Evolutionary conservation across 2,113 vertebrate species (phyloP).

Genomic region (Lucifuga dentata): DNA sequence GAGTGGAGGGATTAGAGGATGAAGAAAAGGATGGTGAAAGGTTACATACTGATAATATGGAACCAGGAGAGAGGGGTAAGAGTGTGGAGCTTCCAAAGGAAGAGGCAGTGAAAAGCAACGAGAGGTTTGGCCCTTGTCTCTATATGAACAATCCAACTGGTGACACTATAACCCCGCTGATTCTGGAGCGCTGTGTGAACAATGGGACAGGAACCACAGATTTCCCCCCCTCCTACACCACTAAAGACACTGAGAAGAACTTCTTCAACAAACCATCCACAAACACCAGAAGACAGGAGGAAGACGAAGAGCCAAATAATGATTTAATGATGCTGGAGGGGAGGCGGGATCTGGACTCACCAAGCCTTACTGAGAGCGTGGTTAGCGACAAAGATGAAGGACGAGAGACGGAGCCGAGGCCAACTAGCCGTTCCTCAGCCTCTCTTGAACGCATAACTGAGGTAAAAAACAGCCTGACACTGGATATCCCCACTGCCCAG

Average conservation of each 20-base stretch:
- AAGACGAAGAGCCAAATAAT: constrained; percentile 80
- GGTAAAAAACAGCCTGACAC: constrained; percentile 80
- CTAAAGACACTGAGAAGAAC: constrained; percentile 66
- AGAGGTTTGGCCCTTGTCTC: constrained; percentile 75
- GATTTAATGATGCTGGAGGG: constrained; percentile 77
- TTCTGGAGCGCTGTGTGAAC: constrained; percentile 70
- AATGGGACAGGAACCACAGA: constrained; percentile 37
- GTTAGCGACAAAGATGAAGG: constrained; percentile 82
- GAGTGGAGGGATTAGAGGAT: constrained; percentile 35
- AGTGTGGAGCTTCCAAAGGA: constrained; percentile 36
- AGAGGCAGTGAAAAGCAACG: constrained; percentile 9
- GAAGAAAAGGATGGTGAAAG: constrained; percentile 50
- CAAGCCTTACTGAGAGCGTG: constrained; percentile 77
- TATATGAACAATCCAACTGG: constrained; percentile 87
- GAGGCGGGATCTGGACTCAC: constrained; percentile 78
- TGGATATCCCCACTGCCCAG: constrained; percentile 86
- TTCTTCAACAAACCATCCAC: constrained; percentile 53
- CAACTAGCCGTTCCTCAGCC: constrained; percentile 66
- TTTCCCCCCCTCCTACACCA: constrained; percentile 26
- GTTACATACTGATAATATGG: constrained; percentile 26
- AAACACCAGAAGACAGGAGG: constrained; percentile 64
- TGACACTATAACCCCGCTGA: constrained; percentile 84
- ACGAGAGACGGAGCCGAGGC: constrained; percentile 72
- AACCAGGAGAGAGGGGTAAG: constrained; percentile 21
- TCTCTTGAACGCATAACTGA: constrained; percentile 82